phyloP scores from a whole-genome alignment of 2,113 vertebrate species.

The Catharus fuscescens region DNA sequence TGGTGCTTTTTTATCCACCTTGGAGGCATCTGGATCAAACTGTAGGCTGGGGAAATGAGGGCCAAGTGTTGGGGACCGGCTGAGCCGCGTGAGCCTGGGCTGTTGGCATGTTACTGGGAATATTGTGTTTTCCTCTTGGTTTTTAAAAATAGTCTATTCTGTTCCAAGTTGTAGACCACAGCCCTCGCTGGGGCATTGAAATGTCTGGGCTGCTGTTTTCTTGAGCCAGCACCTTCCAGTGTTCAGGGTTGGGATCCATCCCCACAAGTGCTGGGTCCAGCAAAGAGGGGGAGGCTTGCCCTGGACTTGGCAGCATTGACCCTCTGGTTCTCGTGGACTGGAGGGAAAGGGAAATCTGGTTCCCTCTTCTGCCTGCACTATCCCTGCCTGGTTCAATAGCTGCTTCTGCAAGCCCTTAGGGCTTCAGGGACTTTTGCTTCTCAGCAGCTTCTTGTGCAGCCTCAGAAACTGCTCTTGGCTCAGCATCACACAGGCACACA shows the following conservation, averaged over 20 bases:
- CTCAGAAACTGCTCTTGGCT: not conserved
- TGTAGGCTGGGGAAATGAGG: not conserved
- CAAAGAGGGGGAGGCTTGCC: not conserved
- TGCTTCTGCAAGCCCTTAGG: not conserved
- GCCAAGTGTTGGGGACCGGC: not conserved
- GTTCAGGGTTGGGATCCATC: rapidly evolving
- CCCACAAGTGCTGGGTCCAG: rapidly evolving
- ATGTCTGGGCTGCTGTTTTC: not conserved
- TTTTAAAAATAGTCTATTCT: slow-evolving; percentile 55
- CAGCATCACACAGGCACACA: rapidly evolving
- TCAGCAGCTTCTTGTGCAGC: not conserved
- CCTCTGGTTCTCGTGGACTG: rapidly evolving
- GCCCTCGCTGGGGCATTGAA: not conserved
- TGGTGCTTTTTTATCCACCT: not conserved
- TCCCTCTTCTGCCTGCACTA: not conserved
- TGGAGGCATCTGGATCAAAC: not conserved
- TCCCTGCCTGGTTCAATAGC: not conserved
- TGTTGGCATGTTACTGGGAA: not conserved
- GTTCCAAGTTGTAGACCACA: not conserved
- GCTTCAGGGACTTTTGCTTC: not conserved
- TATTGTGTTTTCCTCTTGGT: not conserved
- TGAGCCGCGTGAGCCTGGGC: not conserved
- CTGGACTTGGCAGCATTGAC: not conserved
- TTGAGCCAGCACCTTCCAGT: not conserved
- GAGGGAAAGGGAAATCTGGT: not conserved